A percentile compares a stretch with the other conserved stretches of the same genome.
Evolutionary conservation across 2,888 invertebrate species (phyloP).

Genomic region (Leucophenga maculata): DNA sequence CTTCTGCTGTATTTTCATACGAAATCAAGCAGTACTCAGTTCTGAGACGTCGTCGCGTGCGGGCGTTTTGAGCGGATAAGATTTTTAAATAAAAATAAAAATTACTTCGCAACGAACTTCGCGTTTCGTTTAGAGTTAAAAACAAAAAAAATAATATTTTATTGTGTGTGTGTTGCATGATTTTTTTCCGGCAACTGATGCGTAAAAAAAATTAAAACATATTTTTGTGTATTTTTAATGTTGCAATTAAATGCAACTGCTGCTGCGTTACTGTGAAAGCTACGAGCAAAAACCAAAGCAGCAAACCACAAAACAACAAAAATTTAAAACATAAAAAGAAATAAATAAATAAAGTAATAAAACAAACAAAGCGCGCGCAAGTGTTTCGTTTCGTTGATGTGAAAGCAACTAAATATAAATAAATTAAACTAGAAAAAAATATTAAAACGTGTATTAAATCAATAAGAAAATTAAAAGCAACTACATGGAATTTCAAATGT

Average conservation of each 20-base stretch:
- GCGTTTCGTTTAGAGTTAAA: background rate
- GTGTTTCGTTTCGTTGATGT: background rate
- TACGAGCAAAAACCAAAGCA: slow-evolving; percentile 41
- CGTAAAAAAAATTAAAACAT: slow-evolving; percentile 44
- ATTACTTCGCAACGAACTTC: background rate
- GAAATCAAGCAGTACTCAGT: too few relatives aligned
- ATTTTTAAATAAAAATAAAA: background rate
- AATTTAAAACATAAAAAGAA: too few relatives aligned
- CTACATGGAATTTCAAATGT: background rate
- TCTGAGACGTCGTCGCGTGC: slow-evolving; percentile 37
- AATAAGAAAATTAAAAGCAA: too few relatives aligned
- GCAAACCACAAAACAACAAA: slow-evolving; percentile 1
- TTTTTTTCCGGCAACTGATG: slow-evolving; percentile 52
- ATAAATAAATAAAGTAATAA: too few relatives aligned
- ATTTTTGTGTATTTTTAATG: background rate
- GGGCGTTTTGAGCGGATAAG: slow-evolving; percentile 34
- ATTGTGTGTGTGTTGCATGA: slow-evolving; percentile 36
- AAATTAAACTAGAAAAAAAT: background rate
- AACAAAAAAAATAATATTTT: background rate
- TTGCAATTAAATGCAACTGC: slow-evolving; percentile 57
- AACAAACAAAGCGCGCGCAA: background rate
- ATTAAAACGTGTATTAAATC: too few relatives aligned
- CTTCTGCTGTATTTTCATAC: too few relatives aligned
- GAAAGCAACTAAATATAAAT: background rate
- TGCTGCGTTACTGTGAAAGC: slow-evolving; percentile 57